Percentiles rank a stretch among this genome's conserved stretches.
These are phyloP conservation scores for Allacma fusca DNA, from an alignment of 2,888 invertebrate genomes.

Conservation along the genomic window DNA sequence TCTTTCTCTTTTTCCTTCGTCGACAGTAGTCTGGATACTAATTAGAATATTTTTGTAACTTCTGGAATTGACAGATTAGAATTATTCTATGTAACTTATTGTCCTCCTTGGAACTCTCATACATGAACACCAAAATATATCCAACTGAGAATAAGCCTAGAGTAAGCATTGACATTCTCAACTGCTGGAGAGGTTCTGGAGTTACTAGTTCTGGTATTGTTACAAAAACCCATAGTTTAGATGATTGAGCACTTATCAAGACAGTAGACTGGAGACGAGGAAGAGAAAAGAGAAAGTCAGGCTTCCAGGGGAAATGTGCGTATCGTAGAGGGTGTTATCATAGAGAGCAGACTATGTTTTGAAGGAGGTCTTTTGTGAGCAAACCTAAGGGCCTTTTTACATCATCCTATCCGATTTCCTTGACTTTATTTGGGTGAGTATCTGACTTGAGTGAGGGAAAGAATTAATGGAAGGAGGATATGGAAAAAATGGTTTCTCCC, in stretches of 20 bases:
- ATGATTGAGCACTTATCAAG: neutral
- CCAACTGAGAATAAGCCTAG: too few species aligned
- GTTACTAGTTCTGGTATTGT: too few species aligned
- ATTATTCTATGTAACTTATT: too few species aligned
- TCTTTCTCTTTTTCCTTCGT: too few species aligned
- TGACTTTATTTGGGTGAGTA: neutral
- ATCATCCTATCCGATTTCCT: neutral
- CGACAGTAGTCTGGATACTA: too few species aligned
- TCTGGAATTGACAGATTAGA: too few species aligned
- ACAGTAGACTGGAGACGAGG: neutral
- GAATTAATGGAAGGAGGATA: slow-evolving; percentile 4
- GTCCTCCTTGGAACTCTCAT: too few species aligned
- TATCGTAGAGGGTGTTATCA: neutral
- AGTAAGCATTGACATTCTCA: too few species aligned
- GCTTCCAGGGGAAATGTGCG: neutral
- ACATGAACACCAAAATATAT: too few species aligned
- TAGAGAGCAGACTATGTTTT: neutral
- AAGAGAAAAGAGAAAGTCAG: neutral
- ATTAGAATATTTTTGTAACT: too few species aligned
- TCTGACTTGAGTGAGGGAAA: neutral
- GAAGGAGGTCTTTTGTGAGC: neutral
- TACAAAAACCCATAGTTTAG: too few species aligned
- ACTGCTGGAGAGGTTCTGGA: too few species aligned
- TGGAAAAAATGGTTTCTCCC: neutral
- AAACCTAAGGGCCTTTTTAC: neutral